These are phyloP conservation scores for Halictus ligatus DNA, from an alignment of 2,888 invertebrate genomes.

Conservation along the genomic window DNA sequence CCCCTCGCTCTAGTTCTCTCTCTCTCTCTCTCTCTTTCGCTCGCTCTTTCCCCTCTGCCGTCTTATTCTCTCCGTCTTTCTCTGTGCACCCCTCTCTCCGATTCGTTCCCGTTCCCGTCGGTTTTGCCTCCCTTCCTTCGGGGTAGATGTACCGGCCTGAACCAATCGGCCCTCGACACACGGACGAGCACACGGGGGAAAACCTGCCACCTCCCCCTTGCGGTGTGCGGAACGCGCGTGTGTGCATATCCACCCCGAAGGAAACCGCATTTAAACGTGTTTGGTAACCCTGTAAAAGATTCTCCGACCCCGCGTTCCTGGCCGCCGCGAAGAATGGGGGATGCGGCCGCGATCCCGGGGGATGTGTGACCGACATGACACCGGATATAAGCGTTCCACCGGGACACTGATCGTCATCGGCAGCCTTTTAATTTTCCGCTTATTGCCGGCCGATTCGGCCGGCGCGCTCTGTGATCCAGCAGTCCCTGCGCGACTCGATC, in stretches of 20 bases:
- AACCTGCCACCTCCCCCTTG: conserved; percentile 1
- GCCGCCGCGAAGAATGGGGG: conserved; percentile 16
- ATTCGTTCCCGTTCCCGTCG: conserved; percentile 6
- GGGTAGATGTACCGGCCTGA: conserved; percentile 16
- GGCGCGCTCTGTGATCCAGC: too few species aligned
- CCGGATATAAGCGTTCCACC: conserved; percentile 16
- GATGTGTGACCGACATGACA: conserved; percentile 19
- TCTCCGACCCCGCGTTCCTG: conserved; percentile 32
- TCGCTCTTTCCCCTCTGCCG: conserved; percentile 22
- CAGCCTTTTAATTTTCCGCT: conserved; percentile 37
- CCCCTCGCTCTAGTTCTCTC: conserved; percentile 55
- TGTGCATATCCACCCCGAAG: conserved; percentile 36
- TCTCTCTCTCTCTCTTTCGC: conserved; percentile 54
- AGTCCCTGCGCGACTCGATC: too few species aligned
- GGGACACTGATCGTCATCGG: conserved; percentile 10
- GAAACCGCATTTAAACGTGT: conserved; percentile 60
- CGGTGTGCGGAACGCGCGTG: not conserved
- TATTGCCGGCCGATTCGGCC: not conserved
- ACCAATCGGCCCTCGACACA: conserved; percentile 46
- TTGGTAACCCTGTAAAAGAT: conserved; percentile 65
- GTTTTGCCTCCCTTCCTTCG: conserved; percentile 28
- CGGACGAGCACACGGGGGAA: conserved; percentile 14
- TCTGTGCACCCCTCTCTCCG: conserved; percentile 9
- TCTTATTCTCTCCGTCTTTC: conserved; percentile 21
- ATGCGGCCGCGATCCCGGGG: not conserved